These are phyloP conservation scores for Paramisgurnus dabryanus DNA, from an alignment of 2,113 vertebrate species.

Conservation along the genomic window DNA sequence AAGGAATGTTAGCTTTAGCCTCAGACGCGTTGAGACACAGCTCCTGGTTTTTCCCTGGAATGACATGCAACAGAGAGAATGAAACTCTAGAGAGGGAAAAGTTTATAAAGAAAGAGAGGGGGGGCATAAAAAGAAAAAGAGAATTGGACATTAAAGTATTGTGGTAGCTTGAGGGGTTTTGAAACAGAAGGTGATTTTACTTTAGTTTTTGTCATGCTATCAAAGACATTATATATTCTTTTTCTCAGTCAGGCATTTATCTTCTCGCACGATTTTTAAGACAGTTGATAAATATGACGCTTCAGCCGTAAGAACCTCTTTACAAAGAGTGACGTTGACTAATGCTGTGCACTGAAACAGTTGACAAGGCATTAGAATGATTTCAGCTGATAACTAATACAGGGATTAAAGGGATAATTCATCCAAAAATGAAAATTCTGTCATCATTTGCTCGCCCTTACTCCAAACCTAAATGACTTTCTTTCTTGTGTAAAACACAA, in stretches of 20 bases:
- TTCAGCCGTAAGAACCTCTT: neutral
- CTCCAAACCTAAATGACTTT: too few species aligned
- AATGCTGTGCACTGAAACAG: neutral
- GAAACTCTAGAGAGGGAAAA: slow-evolving; percentile 39
- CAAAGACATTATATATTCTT: slow-evolving; percentile 15
- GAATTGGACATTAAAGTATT: slow-evolving; percentile 26
- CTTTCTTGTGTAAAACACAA: too few species aligned
- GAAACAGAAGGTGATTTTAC: slow-evolving; percentile 31
- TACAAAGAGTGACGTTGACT: neutral
- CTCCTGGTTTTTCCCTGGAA: slow-evolving; percentile 52
- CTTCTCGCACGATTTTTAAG: neutral
- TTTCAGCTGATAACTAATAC: slow-evolving; percentile 17
- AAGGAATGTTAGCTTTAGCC: slow-evolving; percentile 56
- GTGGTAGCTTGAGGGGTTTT: slow-evolving; percentile 34
- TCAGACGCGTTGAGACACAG: slow-evolving; percentile 67
- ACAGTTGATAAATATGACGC: slow-evolving; percentile 37
- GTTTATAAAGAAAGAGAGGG: slow-evolving; percentile 27
- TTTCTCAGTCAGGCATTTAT: slow-evolving; percentile 7
- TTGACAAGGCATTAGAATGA: neutral
- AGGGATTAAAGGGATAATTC: neutral
- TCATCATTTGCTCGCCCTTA: too few species aligned
- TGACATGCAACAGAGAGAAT: slow-evolving; percentile 49
- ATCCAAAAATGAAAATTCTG: too few species aligned
- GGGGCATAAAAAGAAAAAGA: slow-evolving; percentile 3
- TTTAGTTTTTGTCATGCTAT: slow-evolving; percentile 44